A percentile compares a stretch with the other conserved stretches of the same genome.
Evolutionary conservation across 2,113 vertebrate species (phyloP).

Genomic region (Erythrocercus mccallii): DNA sequence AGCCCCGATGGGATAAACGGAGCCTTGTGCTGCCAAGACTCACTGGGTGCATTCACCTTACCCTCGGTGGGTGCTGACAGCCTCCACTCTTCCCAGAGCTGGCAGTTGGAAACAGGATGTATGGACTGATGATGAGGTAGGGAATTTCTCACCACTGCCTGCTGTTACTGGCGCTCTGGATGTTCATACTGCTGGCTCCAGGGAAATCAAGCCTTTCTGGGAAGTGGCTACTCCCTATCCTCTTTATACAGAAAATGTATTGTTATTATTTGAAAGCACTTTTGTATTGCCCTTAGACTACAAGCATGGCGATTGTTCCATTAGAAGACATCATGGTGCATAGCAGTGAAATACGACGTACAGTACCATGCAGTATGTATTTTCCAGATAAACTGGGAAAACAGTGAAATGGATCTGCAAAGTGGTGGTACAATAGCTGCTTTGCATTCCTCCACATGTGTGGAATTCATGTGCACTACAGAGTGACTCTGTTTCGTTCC

Average conservation of each 20-base stretch:
- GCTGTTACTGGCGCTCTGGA: constrained; percentile 35
- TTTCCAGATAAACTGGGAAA: constrained; percentile 55
- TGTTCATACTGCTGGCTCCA: constrained; percentile 42
- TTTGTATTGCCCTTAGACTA: constrained; percentile 66
- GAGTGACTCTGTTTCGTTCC: constrained; percentile 44
- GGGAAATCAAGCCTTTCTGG: constrained; percentile 67
- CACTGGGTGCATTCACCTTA: not conserved
- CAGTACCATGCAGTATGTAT: constrained; percentile 61
- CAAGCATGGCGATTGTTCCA: constrained; percentile 62
- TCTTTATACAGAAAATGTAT: constrained; percentile 69
- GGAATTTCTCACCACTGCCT: constrained; percentile 37
- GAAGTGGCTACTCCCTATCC: constrained; percentile 67
- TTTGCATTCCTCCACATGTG: constrained; percentile 54
- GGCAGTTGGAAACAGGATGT: not conserved
- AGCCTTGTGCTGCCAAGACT: not conserved
- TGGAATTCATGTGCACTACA: constrained; percentile 43
- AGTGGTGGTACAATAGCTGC: constrained; percentile 52
- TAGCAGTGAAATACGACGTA: constrained; percentile 67
- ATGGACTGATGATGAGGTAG: constrained; percentile 20
- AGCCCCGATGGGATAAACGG: rapidly evolving
- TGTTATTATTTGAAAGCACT: constrained; percentile 71
- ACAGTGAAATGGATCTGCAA: constrained; percentile 30
- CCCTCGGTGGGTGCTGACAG: not conserved
- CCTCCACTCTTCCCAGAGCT: not conserved
- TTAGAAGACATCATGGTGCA: constrained; percentile 64